Evolutionary conservation across 2,113 vertebrate species (phyloP).

Genomic region (Varanus salvator): DNA sequence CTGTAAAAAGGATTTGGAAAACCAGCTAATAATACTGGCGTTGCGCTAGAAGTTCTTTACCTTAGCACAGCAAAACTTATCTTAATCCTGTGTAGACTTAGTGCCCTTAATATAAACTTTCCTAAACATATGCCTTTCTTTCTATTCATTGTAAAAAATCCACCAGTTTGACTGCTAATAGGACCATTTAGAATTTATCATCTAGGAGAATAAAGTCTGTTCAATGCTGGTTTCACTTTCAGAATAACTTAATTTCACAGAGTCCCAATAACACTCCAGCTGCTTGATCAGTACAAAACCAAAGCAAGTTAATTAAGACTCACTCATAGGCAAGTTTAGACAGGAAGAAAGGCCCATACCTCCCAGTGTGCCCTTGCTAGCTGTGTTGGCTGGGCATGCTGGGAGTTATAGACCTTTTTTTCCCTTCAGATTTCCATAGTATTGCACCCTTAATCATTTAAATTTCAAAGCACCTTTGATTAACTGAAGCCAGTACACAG

Average conservation of each 20-base stretch:
- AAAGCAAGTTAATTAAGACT: conserved; percentile 67
- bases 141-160: conserved; percentile 26
- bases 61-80: too few species aligned
- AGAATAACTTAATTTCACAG: conserved; percentile 63
- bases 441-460: conserved; percentile 58
- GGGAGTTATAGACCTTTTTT: too few species aligned
- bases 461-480: conserved; percentile 77
- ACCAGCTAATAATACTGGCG: too few species aligned
- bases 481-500: conserved; percentile 68
- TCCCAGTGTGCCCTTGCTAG: too few species aligned
- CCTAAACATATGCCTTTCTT: conserved; percentile 10
- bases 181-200: background rate
- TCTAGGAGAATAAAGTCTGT: conserved; percentile 32
- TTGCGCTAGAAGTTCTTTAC: too few species aligned
- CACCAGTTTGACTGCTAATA: conserved; percentile 8
- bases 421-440: too few species aligned
- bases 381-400: too few species aligned
- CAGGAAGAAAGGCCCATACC: too few species aligned
- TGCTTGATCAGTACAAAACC: conserved; percentile 63
- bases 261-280: conserved; percentile 53
- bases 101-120: background rate
- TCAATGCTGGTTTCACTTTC: conserved; percentile 41
- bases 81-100: too few species aligned
- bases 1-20: too few species aligned
- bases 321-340: too few species aligned